phyloP scores from a whole-genome alignment of 1,140 invertebrate species.

The Heliconius hewitsoni region DNA sequence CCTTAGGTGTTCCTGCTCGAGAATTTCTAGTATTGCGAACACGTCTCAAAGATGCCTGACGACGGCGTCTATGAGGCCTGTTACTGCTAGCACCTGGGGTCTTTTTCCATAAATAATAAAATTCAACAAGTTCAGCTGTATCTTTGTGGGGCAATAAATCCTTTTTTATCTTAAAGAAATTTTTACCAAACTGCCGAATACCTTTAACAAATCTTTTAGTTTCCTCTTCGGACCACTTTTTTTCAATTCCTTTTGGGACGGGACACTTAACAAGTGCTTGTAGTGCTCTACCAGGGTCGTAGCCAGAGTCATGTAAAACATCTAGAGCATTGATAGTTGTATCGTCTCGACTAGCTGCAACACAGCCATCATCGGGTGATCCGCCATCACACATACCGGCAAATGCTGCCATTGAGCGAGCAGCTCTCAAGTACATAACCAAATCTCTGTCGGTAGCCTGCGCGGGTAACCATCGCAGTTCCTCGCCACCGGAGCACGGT shows the following conservation, averaged over 20 bases:
- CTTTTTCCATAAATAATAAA: conserved; percentile 99
- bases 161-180: conserved; percentile 98
- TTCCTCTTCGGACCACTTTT: conserved; percentile 99
- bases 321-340: conserved; percentile 98
- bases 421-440: conserved; percentile 97
- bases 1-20: conserved; percentile 84
- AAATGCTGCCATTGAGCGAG: conserved; percentile 97
- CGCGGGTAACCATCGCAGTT: conserved; percentile 95
- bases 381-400: conserved; percentile 98
- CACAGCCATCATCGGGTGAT: conserved; percentile 97
- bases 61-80: conserved; percentile 92
- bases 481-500: conserved; percentile 90
- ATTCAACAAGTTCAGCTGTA: conserved; percentile 97
- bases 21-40: conserved; percentile 91
- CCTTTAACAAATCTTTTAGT: conserved; percentile 99
- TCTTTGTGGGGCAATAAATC: conserved; percentile 98
- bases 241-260: conserved; percentile 97
- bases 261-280: conserved; percentile 98
- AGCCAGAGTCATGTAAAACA: conserved; percentile 96
- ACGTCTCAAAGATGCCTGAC: conserved; percentile 93
- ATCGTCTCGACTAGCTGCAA: conserved; percentile 97
- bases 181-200: conserved; percentile 98
- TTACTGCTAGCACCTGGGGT: conserved; percentile 98
- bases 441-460: conserved; percentile 96
- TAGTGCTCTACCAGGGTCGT: conserved; percentile 96